Evolutionary conservation across 2,888 invertebrate species (phyloP).

Genomic region (Lamellibrachia columna): DNA sequence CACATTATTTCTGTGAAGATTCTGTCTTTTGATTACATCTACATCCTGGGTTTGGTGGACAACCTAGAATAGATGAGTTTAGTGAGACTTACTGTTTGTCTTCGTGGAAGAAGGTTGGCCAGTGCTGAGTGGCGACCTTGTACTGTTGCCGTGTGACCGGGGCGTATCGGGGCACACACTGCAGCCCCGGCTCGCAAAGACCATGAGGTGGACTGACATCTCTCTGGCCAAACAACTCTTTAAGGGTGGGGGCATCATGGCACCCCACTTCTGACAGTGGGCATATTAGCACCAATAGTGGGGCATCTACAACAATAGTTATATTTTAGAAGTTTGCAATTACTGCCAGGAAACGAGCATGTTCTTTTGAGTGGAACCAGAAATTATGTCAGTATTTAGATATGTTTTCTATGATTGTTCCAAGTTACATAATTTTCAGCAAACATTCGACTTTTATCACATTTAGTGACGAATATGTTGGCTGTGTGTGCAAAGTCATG

Average conservation of each 20-base stretch:
- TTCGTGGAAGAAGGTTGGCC: conserved; percentile 64
- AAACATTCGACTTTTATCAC: no score
- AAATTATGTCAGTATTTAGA: no score
- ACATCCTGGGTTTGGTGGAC: no score
- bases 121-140: conserved; percentile 49
- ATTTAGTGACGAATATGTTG: no score
- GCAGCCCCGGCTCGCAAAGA: conserved; percentile 47
- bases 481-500: no score
- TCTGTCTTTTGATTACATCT: no score
- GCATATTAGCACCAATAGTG: not conserved
- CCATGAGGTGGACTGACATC: conserved; percentile 14
- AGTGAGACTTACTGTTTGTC: conserved; percentile 54
- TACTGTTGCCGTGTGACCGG: conserved; percentile 59
- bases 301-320: not conserved
- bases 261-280: not conserved
- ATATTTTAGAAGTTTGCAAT: no score
- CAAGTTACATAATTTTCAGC: no score
- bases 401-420: no score
- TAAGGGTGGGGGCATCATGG: not conserved
- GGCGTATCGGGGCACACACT: conserved; percentile 49
- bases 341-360: no score
- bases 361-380: no score
- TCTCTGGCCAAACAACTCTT: not conserved
- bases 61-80: not conserved
- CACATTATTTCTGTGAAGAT: no score